A percentile compares a stretch with the other conserved stretches of the same genome.
Conservation (phyloP, 1,140 invertebrate species). For the Leptinotarsa undecemlineata region DNA sequence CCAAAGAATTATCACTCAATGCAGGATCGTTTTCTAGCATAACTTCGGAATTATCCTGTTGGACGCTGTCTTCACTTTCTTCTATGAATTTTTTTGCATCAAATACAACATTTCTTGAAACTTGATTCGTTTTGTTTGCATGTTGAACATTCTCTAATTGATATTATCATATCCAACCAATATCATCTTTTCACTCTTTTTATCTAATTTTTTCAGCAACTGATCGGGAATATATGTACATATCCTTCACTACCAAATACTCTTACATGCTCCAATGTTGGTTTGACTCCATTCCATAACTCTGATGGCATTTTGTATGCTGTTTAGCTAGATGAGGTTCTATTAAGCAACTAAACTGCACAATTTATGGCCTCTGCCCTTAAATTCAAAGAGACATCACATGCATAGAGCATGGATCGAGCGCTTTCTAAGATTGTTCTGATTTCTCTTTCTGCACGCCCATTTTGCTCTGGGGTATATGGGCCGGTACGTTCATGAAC, state of each 20-base stretch:
- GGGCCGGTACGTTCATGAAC: neutral
- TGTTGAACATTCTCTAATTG: conserved; percentile 25
- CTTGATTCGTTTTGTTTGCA: conserved; percentile 10
- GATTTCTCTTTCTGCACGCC: neutral
- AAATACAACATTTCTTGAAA: conserved; percentile 1
- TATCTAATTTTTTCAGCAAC: conserved; percentile 36
- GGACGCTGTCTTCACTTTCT: too few relatives aligned
- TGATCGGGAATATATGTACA: conserved; percentile 44
- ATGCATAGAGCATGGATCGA: neutral
- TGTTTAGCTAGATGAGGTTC: neutral
- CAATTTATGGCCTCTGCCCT: conserved; percentile 40
- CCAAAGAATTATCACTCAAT: too few relatives aligned
- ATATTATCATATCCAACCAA: conserved; percentile 31
- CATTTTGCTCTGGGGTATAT: neutral
- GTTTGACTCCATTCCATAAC: neutral
- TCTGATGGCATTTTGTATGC: neutral
- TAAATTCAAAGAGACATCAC: neutral
- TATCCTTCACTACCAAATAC: conserved; percentile 45
- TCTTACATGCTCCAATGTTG: conserved; percentile 31
- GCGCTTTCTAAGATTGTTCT: neutral
- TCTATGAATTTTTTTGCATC: too few relatives aligned
- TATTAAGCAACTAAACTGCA: neutral
- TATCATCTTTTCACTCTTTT: conserved; percentile 36
- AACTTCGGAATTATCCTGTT: too few relatives aligned
- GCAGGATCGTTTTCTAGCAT: too few relatives aligned